A percentile compares a stretch with the other conserved stretches of the same genome.
Conservation (phyloP, 1,140 invertebrate species). For the Thaumetopoea pityocampa region DNA sequence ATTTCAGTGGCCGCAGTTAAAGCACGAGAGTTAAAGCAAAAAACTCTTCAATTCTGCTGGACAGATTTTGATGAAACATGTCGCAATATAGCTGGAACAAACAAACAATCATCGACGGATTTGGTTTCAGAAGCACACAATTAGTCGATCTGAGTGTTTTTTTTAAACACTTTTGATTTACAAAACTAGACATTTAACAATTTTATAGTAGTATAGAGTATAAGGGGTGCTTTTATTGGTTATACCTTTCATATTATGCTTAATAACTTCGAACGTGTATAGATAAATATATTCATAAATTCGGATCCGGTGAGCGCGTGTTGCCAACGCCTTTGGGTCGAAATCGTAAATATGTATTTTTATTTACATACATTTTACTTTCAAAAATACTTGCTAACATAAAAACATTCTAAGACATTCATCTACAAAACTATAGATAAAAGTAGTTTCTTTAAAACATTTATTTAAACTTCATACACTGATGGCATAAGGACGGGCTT, state of each 20-base stretch:
- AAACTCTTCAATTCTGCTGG: not conserved
- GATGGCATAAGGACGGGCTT: too few species aligned
- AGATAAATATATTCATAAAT: constrained; percentile 29
- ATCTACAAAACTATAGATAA: constrained; percentile 13
- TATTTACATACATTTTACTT: constrained; percentile 27
- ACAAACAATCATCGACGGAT: too few species aligned
- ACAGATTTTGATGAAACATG: constrained; percentile 1
- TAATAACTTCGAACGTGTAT: not conserved
- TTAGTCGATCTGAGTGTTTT: too few species aligned
- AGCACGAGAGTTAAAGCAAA: constrained; percentile 1
- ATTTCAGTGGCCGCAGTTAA: not conserved
- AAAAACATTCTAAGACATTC: constrained; percentile 2
- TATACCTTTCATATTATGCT: not conserved
- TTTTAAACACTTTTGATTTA: too few species aligned
- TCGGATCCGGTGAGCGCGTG: constrained; percentile 21
- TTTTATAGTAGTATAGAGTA: too few species aligned
- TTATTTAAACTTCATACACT: too few species aligned
- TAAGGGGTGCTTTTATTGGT: constrained; percentile 4
- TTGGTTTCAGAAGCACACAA: too few species aligned
- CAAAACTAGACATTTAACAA: too few species aligned
- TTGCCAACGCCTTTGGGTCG: constrained; percentile 24
- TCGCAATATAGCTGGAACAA: not conserved
- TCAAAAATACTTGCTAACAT: constrained; percentile 7
- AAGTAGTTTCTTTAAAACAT: constrained; percentile 4
- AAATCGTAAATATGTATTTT: constrained; percentile 33